Evolutionary conservation across 1,140 invertebrate genomes (phyloP).

Genomic region (Hyphantria cunea): DNA sequence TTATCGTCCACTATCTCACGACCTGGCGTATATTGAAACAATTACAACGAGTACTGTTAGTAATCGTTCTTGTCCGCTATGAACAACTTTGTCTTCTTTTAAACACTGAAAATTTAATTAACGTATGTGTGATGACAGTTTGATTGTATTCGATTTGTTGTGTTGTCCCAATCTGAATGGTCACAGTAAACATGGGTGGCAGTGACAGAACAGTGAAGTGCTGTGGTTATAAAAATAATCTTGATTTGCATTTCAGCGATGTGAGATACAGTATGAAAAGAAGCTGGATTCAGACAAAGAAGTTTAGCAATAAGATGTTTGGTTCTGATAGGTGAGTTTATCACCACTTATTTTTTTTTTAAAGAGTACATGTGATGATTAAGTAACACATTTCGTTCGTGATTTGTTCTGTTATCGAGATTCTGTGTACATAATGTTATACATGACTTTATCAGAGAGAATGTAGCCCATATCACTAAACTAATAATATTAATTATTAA

Average conservation of each 20-base stretch:
- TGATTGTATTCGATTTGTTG: too few species aligned
- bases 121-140: too few species aligned
- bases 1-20: constrained; percentile 50
- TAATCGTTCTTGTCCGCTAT: background rate
- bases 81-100: background rate
- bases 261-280: constrained; percentile 47
- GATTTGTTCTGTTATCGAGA: too few species aligned
- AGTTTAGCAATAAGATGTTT: constrained; percentile 45
- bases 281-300: constrained; percentile 58
- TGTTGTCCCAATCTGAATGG: too few species aligned
- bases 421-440: too few species aligned
- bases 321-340: constrained; percentile 53
- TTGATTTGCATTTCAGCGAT: constrained; percentile 43
- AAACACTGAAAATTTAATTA: background rate
- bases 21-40: background rate
- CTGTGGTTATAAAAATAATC: constrained; percentile 35
- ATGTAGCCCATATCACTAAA: too few species aligned
- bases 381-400: too few species aligned
- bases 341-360: too few species aligned
- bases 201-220: constrained; percentile 49
- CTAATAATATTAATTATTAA: too few species aligned
- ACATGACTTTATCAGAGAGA: too few species aligned
- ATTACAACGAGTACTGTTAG: constrained; percentile 9
- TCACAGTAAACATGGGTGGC: constrained; percentile 19
- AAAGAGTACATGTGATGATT: too few species aligned